phyloP scores from a whole-genome alignment of 2,113 vertebrate genomes.

The Calcarius ornatus region DNA sequence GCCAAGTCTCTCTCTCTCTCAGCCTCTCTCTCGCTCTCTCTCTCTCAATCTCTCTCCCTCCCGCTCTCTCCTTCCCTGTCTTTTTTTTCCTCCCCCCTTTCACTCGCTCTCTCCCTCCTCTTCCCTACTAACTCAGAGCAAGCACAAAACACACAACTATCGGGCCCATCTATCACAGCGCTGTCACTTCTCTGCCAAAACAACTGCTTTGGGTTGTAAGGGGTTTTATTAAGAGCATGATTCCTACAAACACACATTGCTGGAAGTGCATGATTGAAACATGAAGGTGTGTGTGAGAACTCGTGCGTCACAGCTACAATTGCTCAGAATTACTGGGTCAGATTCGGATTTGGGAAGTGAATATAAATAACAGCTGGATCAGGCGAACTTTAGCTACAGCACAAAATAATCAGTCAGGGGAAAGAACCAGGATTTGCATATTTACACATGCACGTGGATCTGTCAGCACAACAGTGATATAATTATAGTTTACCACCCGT shows the following conservation, averaged over 20 bases:
- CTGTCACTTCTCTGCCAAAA: slow-evolving; percentile 62
- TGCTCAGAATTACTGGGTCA: slow-evolving; percentile 65
- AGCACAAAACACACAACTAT: slow-evolving; percentile 65
- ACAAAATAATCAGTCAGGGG: slow-evolving; percentile 2
- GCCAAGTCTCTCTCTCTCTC: slow-evolving; percentile 67
- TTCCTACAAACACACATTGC: slow-evolving; percentile 49
- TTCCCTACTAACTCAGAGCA: slow-evolving; percentile 66
- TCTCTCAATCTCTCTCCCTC: slow-evolving; percentile 44
- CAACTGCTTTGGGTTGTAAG: slow-evolving; percentile 51
- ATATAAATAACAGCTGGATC: slow-evolving; percentile 71
- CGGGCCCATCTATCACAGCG: slow-evolving; percentile 63
- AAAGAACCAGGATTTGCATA: neutral
- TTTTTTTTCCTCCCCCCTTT: slow-evolving; percentile 30
- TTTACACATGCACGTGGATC: neutral
- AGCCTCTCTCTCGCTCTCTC: slow-evolving; percentile 7
- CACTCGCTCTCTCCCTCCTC: slow-evolving; percentile 52
- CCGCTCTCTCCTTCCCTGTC: slow-evolving; percentile 53
- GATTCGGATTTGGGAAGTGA: slow-evolving; percentile 41
- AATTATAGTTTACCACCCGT: neutral
- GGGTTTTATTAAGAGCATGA: slow-evolving; percentile 60
- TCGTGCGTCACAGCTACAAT: slow-evolving; percentile 63
- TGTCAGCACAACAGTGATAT: neutral
- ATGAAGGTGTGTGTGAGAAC: slow-evolving; percentile 41
- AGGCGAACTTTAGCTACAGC: slow-evolving; percentile 33
- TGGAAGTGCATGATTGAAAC: slow-evolving; percentile 53